Evolutionary conservation across 2,888 invertebrate species (phyloP), one percentile per base, ranked within the genome.

Genomic region (Scelioninae gen. 1): DNA sequence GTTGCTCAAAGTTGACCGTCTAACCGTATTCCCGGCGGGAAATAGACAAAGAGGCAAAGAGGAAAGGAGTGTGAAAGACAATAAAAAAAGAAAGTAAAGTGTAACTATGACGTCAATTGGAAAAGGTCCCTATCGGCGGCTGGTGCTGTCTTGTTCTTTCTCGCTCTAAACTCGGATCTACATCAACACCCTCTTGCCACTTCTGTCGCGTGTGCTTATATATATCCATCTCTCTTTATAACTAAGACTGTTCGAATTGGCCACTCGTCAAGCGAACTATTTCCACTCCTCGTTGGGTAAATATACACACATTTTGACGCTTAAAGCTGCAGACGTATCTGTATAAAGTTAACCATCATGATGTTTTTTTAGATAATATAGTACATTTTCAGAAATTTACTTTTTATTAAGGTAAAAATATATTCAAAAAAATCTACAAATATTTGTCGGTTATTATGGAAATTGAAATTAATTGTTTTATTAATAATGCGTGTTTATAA

Each of bases 71-170:
- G 31, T 53, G 76, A 74, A 74, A 56, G 79, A 62, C 68, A 78
- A 76, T 55, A 58, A 81, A 75, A 80, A 74, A 80, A 69, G 69
- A 68, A 69, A 69, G 68, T 87, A 86, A 86, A 89, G 88, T 86
- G 85, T 86, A 87, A 85, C 89, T 86, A 90, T 92, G 92, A 92
- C 92, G 92, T 92, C 92, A 92, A 92, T 92, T 88, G 92, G 91
- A 91, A 92, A 92, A 92, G 91, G 91, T 91, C 90, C 89, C 86
- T 84, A 81, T 85, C 86, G 86, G n/a, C n/a, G n/a, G n/a, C n/a
- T n/a, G n/a, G n/a, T n/a, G n/a, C n/a, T n/a, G n/a, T n/a, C n/a
- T n/a, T n/a, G n/a, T n/a, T n/a, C n/a, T n/a, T n/a, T n/a, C n/a
- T n/a, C n/a, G n/a, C n/a, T n/a, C n/a, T n/a, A n/a, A n/a, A n/a